Base-by-base conservation (phyloP, 2,888 invertebrate species). In the Caenorhabditis sinica region DNA sequence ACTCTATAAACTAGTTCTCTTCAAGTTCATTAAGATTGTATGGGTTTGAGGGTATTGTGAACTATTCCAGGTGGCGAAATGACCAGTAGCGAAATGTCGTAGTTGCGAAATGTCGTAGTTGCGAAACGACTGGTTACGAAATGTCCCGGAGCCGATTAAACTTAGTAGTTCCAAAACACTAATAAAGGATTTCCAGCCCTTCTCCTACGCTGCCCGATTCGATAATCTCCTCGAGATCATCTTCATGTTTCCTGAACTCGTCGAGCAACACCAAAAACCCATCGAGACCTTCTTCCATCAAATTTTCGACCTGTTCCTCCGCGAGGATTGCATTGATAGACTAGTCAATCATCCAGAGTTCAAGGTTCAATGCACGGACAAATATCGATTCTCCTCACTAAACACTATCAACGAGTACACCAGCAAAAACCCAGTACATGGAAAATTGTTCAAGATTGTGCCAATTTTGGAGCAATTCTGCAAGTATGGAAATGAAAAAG, bases 281-380 rank as follows among this genome's bases (percentile, higher is more conserved):
- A 56, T 72, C 25, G 80, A 72, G 13, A 15, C 8, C 3, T 80
- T 20, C 28, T 40, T 72, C 20, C 20, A 30, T 9, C 40, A 65
- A 33, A 20, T 66, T 1, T 80, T 80, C 51, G 49, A 53, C 5
- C 33, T 65, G 5, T 43, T 80, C 40, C 49, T 80, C 15, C 17
- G 13, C 3, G 15, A 28, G 2, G 63, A 72, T 4, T 40, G 58
- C 8, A 51, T 56, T 25, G 13, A 51, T 4, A 28, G 33, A 15
- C 43, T 80, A 1, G 3, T 65, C 0, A 25, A 45, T 13, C n/a
- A 65, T 23, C 9, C 28, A 17, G 30, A 45, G 4, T 72, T 58
- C 36, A 45, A 13, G 2, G 20, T 80, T 17, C 80, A 80, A 23
- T 20, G 13, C 25, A 80, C 80, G 8, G 80, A 80, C 20, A 80